Percentiles rank a stretch among this genome's conserved stretches.
These are phyloP conservation scores for Rhineura floridana DNA, from an alignment of 2,113 vertebrate species.

Conservation along the genomic window DNA sequence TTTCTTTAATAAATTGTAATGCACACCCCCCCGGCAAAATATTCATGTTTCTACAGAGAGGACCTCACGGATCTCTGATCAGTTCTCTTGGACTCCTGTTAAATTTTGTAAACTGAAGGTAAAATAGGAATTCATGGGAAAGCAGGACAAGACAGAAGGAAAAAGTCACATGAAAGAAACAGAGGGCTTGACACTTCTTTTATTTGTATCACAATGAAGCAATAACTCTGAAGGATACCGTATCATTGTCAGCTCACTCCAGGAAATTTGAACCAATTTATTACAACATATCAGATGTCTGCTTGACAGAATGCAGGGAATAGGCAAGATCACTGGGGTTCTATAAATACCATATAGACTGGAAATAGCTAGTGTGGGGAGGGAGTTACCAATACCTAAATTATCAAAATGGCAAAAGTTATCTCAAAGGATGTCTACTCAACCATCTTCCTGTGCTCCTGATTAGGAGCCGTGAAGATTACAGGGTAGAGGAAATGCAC, in stretches of 20 bases:
- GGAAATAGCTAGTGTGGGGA: background rate
- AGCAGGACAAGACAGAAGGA: slow-evolving; percentile 5
- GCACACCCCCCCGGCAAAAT: background rate
- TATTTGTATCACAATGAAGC: slow-evolving; percentile 24
- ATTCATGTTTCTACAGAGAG: background rate
- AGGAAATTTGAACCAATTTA: slow-evolving; percentile 22
- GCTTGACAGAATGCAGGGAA: slow-evolving; percentile 5
- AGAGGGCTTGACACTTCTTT: slow-evolving; percentile 14
- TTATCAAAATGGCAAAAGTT: background rate
- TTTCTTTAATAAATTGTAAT: background rate
- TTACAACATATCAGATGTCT: background rate
- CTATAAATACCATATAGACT: slow-evolving; percentile 14
- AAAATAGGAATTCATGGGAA: slow-evolving; percentile 15
- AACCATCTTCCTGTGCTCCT: background rate
- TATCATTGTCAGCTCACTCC: slow-evolving; percentile 11
- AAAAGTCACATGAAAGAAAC: slow-evolving; percentile 20
- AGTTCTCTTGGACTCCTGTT: background rate
- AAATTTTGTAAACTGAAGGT: slow-evolving; percentile 2
- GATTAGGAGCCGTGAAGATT: background rate
- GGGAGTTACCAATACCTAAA: background rate
- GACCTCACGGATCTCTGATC: background rate
- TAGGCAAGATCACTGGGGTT: background rate
- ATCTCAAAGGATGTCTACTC: background rate
- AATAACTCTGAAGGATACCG: slow-evolving; percentile 15
- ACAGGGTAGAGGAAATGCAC: background rate